Evolutionary conservation across 2,797 vertebrate genomes (phyloP), one percentile per base, ranked within the genome.

Genomic region (Semaprochilodus insignis): DNA sequence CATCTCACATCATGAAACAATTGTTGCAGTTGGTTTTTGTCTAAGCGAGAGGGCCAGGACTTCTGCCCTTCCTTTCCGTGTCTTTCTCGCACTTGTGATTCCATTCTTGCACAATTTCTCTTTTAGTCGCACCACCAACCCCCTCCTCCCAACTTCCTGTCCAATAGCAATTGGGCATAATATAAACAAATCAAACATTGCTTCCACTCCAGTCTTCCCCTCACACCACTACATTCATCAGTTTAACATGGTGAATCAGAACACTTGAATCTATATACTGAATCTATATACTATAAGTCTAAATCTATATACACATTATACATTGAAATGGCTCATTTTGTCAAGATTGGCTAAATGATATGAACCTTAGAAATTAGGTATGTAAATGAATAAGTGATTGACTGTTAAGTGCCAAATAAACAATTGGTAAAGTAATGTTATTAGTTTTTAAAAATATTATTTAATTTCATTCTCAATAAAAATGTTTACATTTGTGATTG

Each of bases 1-100:
- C 36, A 88, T 88, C 88, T 88, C 16, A 87, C 90, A 88, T 92
- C 92, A 91, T 93, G 93, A 92, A 92, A 91, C 82, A 85, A 90
- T 91, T 89, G 89, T 88, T 93, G 89, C 88, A 88, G 85, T 88
- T 91, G 85, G 87, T 85, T 89, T 92, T 94, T 93, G 90, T 91
- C 90, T 92, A 92, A 92, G 85, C 88, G 87, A 81, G 84, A 85
- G 83, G 85, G 89, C 83, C 89, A 74, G 23, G 48, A 54, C 79
- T 77, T 80, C 72, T 65, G 5, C 40, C 67, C 34, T 62, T 82
- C 31, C 52, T 76, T 25, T 60, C 13, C 19, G 4, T 54, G 65
- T 19, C 48, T 54, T 65, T 75, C 59, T n/a, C 72, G 44, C 52
- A 52, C 52, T 25, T 62, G 69, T 34, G 16, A 57, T 63, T 81